Evolutionary conservation across 2,888 invertebrate genomes (phyloP), one percentile per base, ranked within the genome.

Genomic region (Drosophila maculinotata): DNA sequence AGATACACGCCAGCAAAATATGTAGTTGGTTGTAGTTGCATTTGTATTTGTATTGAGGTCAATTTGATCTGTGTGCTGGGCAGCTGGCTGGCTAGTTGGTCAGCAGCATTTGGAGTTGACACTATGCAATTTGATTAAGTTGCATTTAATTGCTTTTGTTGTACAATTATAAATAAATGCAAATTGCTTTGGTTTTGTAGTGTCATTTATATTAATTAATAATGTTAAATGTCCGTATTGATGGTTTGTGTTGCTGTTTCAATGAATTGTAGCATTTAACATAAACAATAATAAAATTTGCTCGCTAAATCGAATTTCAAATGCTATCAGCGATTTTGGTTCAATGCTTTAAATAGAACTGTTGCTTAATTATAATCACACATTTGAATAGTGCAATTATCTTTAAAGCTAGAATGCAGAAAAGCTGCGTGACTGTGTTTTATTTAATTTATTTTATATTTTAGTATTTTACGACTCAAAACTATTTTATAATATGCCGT

Each of bases 71-170:
- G 60, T 58, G 70, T 25, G 9, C 26, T 17, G 44, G 23, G 8
- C 17, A 26, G 30, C 23, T 45, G 35, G 31, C 10, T 33, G 12
- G 28, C 14, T 48, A 49, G 15, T 17, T 7, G 53, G 23, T 42
- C 47, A 53, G 44, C 58, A 71, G 79, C 78, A 82, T 78, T 82
- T 79, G 70, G 58, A 76, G 74, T 69, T 80, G 74, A 58, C 74
- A 82, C 74, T 76, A 66, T 79, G 71, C 81, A 72, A 75, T 81
- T 81, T 83, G 81, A 83, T 83, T 81, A 83, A 81, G 83, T 79
- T 75, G 57, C 66, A 76, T 81, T 81, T 81, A 80, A 81, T 81
- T 81, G 80, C 64, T 79, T 82, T 82, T 78, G 82, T 63, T 79
- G 47, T 39, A 54, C 69, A 63, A 70, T 69, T 64, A 76, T 80